Conservation (phyloP, 2,113 vertebrate genomes). For the Lontra canadensis region DNA sequence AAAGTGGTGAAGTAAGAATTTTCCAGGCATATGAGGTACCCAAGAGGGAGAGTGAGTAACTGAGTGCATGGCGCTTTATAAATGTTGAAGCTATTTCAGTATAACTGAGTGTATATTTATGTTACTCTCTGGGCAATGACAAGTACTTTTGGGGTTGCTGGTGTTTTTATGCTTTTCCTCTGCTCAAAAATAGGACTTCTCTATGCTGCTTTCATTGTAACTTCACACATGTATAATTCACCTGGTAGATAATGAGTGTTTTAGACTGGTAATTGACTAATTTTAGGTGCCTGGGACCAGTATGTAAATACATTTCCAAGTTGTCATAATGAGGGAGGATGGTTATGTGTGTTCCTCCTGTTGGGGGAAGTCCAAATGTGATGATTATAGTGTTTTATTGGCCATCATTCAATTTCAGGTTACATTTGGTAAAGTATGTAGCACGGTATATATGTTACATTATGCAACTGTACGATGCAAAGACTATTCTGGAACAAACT, state of each 20-base stretch:
- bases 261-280: conserved; percentile 1
- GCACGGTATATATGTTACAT: background rate
- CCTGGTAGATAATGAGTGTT: background rate
- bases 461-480: background rate
- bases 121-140: background rate
- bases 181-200: background rate
- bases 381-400: conserved; percentile 19
- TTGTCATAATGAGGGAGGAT: conserved; percentile 1
- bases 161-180: background rate
- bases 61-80: background rate
- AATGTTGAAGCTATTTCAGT: background rate
- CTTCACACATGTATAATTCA: background rate
- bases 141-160: background rate
- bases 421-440: background rate
- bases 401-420: background rate
- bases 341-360: background rate
- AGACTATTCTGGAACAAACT: background rate
- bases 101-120: background rate
- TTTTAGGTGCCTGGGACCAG: background rate
- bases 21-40: background rate
- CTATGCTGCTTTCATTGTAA: background rate
- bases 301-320: conserved; percentile 22
- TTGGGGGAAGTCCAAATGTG: background rate
- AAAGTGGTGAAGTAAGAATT: background rate
- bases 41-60: background rate